Conservation (phyloP, 35 echinoderm and acorn worm species). For the Ptychodera flava region DNA sequence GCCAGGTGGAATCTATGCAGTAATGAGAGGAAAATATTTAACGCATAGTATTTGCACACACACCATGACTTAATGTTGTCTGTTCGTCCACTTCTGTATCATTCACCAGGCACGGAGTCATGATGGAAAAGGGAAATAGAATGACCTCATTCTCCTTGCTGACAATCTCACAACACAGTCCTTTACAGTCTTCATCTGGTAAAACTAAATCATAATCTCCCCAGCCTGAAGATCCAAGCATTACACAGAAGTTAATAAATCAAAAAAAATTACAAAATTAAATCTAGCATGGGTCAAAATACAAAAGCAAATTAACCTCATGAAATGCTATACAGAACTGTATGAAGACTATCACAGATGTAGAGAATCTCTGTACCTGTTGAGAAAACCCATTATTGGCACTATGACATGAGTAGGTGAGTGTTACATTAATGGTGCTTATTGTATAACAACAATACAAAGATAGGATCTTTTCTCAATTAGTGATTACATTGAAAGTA, state of each 20-base stretch:
- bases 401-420: background rate
- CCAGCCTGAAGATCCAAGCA: background rate
- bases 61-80: background rate
- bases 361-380: background rate
- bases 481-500: too few species aligned
- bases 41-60: too few species aligned
- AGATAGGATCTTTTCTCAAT: too few species aligned
- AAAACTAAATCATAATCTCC: background rate
- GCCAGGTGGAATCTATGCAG: too few species aligned
- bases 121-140: background rate
- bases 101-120: background rate
- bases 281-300: too few species aligned
- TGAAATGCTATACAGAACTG: background rate
- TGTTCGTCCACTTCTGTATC: background rate
- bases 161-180: background rate
- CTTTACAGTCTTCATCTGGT: background rate
- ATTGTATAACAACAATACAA: too few species aligned
- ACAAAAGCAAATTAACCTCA: too few species aligned
- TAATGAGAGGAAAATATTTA: too few species aligned
- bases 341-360: background rate
- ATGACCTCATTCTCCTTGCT: background rate
- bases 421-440: background rate
- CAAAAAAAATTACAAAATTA: background rate
- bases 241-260: background rate
- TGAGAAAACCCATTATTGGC: background rate